Percentiles rank a stretch among this genome's conserved stretches.
Evolutionary conservation across 2,113 vertebrate species (phyloP).

Genomic region (Hippotragus niger): DNA sequence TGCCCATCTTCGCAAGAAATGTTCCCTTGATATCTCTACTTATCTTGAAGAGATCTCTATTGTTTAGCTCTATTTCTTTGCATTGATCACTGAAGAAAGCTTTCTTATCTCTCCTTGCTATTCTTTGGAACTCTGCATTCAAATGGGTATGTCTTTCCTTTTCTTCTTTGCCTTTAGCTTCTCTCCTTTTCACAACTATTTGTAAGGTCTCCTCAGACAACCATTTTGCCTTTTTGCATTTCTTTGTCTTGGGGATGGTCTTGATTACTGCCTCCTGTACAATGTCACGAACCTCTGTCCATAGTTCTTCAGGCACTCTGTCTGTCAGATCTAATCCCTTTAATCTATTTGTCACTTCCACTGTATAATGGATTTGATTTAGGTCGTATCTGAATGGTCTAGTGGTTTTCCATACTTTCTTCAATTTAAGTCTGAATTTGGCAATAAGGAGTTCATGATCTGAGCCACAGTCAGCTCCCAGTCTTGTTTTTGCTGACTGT

Average conservation of each 20-base stretch:
- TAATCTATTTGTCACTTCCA: background rate
- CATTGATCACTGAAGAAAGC: background rate
- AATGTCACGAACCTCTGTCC: accelerated
- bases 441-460: too few relatives aligned
- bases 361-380: background rate
- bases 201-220: background rate
- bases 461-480: too few relatives aligned
- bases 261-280: background rate
- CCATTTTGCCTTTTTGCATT: background rate
- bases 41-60: background rate
- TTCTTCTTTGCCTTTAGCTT: background rate
- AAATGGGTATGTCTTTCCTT: background rate
- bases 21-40: background rate
- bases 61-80: background rate
- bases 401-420: background rate
- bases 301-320: background rate
- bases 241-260: background rate
- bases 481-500: too few relatives aligned
- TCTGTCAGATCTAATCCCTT: background rate
- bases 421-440: background rate
- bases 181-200: background rate
- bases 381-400: background rate
- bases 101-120: background rate
- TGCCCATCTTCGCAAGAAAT: background rate
- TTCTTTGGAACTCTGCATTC: background rate